These are phyloP conservation scores for Diadumene lineata DNA, from an alignment of 92 coral and sea anemone species.

Conservation along the genomic window DNA sequence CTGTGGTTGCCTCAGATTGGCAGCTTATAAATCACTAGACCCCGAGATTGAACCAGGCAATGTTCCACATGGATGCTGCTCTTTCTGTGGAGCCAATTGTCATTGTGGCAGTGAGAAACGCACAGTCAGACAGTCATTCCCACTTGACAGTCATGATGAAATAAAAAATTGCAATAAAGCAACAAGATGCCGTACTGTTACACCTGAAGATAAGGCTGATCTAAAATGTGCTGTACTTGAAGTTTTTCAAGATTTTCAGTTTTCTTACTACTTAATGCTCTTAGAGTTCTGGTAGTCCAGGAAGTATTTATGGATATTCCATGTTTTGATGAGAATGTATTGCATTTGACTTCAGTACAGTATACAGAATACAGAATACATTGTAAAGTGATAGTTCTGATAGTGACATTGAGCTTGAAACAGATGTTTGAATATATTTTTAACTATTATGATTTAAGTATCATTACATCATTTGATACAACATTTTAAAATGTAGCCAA, in stretches of 20 bases:
- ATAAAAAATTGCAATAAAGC: neutral
- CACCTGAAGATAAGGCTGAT: neutral
- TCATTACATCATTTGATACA: too few species aligned
- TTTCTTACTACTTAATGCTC: too few species aligned
- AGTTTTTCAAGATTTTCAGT: neutral
- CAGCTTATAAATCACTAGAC: slow-evolving; percentile 52
- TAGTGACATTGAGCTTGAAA: too few species aligned
- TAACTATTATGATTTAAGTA: too few species aligned
- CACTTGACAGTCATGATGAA: neutral
- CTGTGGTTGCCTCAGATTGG: slow-evolving; percentile 55
- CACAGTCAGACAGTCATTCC: neutral
- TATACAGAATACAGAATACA: slow-evolving; percentile 10
- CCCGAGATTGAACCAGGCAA: slow-evolving; percentile 37
- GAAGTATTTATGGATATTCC: too few species aligned
- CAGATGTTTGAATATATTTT: too few species aligned
- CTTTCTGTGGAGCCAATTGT: slow-evolving; percentile 37
- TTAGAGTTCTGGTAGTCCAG: too few species aligned
- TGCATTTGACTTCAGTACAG: too few species aligned
- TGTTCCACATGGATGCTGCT: slow-evolving; percentile 59
- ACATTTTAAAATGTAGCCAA: too few species aligned
- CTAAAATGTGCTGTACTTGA: neutral
- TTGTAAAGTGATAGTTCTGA: slow-evolving; percentile 23
- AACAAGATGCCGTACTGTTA: neutral
- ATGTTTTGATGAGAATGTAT: too few species aligned
- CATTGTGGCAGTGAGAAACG: slow-evolving; percentile 41